phyloP scores from a whole-genome alignment of 2,113 vertebrate species.

The Festucalex cinctus region DNA sequence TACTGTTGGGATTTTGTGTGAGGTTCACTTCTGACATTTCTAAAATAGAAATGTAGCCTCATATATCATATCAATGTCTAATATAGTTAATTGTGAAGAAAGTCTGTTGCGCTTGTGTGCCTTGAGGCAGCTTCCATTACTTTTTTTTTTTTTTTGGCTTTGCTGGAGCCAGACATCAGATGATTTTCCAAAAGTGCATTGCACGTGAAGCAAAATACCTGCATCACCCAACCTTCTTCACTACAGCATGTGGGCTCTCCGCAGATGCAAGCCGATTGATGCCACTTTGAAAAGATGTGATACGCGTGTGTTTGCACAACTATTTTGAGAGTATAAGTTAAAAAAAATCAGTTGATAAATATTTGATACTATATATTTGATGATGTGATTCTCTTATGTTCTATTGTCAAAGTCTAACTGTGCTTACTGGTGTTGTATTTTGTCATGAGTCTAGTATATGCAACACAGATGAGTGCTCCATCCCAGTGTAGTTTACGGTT shows the following conservation, averaged over 20 bases:
- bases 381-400: neutral
- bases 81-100: neutral
- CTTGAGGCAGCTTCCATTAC: neutral
- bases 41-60: neutral
- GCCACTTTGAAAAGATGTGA: slow-evolving; percentile 1
- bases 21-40: neutral
- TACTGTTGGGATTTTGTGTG: neutral
- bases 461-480: neutral
- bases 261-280: slow-evolving; percentile 1
- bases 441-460: too few species aligned
- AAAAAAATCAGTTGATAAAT: neutral
- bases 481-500: neutral
- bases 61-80: neutral
- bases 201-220: slow-evolving; percentile 16
- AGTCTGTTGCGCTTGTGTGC: neutral
- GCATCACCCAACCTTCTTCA: slow-evolving; percentile 5
- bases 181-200: slow-evolving; percentile 11
- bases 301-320: neutral
- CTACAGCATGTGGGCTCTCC: slow-evolving; percentile 6
- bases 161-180: slow-evolving; percentile 1
- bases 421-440: too few species aligned
- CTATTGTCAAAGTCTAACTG: neutral
- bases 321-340: neutral
- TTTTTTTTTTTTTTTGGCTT: neutral
- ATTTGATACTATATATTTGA: neutral